These are phyloP conservation scores for Leptodactylus fallax DNA, from an alignment of 2,797 vertebrate species.

Conservation along the genomic window DNA sequence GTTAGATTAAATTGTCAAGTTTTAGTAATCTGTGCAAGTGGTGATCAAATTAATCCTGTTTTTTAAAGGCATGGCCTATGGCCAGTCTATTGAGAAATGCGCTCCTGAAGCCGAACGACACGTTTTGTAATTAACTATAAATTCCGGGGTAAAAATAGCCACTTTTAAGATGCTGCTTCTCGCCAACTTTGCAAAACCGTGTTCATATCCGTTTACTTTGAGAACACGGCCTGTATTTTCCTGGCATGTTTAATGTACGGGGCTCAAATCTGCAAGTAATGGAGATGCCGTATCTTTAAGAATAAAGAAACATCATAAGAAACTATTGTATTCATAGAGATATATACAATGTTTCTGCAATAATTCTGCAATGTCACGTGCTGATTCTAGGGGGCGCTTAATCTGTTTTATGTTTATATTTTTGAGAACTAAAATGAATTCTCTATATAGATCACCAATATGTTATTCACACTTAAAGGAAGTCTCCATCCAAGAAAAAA, in stretches of 20 bases:
- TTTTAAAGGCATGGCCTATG: conserved; percentile 50
- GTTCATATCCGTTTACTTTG: conserved; percentile 17
- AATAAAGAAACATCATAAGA: background rate
- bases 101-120: conserved; percentile 40
- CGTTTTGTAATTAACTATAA: conserved; percentile 61
- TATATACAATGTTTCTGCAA: too few species aligned
- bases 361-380: background rate
- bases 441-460: background rate
- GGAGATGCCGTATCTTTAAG: background rate
- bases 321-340: background rate
- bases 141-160: conserved; percentile 43
- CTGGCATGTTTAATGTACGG: background rate
- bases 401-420: background rate
- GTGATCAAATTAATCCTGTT: conserved; percentile 62
- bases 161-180: conserved; percentile 6
- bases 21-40: conserved; percentile 63
- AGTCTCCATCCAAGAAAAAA: background rate
- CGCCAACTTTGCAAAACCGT: background rate
- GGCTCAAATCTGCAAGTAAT: background rate
- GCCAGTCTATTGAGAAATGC: conserved; percentile 52
- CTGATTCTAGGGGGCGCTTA: background rate
- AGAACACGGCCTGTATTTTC: background rate
- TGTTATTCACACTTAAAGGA: background rate
- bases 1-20: conserved; percentile 64
- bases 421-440: background rate